Conservation (phyloP, 1,140 invertebrate species). For the Drosophila carrolli region DNA sequence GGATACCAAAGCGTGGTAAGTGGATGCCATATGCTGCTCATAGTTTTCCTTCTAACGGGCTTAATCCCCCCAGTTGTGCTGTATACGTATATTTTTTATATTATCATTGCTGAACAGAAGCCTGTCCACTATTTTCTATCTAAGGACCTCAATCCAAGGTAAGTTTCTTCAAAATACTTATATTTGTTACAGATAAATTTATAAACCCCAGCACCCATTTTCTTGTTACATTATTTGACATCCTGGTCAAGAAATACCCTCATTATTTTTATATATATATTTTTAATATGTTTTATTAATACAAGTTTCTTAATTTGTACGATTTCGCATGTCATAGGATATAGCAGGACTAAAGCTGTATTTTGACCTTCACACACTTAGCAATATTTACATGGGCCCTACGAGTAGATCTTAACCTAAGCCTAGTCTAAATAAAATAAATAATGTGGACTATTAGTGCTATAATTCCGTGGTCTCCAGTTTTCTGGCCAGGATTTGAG, state of each 20-base stretch:
- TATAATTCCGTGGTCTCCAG: slow-evolving; percentile 92
- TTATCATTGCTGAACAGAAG: slow-evolving; percentile 8
- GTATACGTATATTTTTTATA: slow-evolving; percentile 46
- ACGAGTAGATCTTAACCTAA: slow-evolving; percentile 20
- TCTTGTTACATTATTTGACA: too few relatives aligned
- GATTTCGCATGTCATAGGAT: neutral
- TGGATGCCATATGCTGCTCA: neutral
- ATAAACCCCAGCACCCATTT: too few relatives aligned
- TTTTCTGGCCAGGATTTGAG: slow-evolving; percentile 88
- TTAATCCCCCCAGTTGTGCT: slow-evolving; percentile 16
- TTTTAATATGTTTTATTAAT: neutral
- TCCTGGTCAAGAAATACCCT: too few relatives aligned
- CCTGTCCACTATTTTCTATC: slow-evolving; percentile 13
- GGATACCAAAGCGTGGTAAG: slow-evolving; percentile 37
- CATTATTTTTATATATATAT: too few relatives aligned
- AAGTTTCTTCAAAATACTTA: neutral
- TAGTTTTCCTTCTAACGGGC: neutral
- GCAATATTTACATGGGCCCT: slow-evolving; percentile 48
- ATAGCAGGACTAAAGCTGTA: neutral
- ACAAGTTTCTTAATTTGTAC: slow-evolving; percentile 8
- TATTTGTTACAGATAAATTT: too few relatives aligned
- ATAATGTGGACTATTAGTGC: slow-evolving; percentile 43
- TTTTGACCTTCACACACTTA: slow-evolving; percentile 1
- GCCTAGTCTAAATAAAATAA: slow-evolving; percentile 48
- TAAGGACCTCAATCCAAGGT: slow-evolving; percentile 14